phyloP scores from a whole-genome alignment of 2,113 vertebrate genomes.

The Mola mola region DNA sequence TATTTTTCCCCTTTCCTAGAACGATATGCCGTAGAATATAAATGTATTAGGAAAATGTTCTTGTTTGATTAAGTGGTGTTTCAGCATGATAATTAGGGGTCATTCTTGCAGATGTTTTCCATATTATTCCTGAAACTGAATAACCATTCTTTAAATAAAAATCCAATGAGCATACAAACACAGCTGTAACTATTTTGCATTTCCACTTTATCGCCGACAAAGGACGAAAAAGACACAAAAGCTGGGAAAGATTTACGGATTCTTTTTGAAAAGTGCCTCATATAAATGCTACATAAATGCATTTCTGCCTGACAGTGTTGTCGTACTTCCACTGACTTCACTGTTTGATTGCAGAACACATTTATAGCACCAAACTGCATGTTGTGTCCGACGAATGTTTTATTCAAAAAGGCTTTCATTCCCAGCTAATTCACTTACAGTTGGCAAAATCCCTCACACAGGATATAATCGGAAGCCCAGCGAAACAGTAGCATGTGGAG shows the following conservation, averaged over 20 bases:
- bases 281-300: background rate
- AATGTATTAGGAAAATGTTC: constrained; percentile 6
- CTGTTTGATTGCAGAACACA: constrained; percentile 29
- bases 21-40: background rate
- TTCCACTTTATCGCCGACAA: constrained; percentile 18
- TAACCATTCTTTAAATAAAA: constrained; percentile 38
- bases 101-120: constrained; percentile 35
- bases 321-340: constrained; percentile 3
- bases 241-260: background rate
- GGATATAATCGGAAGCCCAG: constrained; percentile 48
- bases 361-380: constrained; percentile 64
- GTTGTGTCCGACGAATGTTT: constrained; percentile 57
- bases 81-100: constrained; percentile 41
- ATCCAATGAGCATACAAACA: constrained; percentile 31
- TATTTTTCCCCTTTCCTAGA: background rate
- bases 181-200: constrained; percentile 46
- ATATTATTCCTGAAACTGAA: constrained; percentile 26
- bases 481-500: constrained; percentile 75
- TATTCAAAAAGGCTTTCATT: constrained; percentile 70
- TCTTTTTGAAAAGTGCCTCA: constrained; percentile 11
- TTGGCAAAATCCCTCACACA: constrained; percentile 57
- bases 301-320: constrained; percentile 8
- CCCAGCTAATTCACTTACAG: constrained; percentile 78
- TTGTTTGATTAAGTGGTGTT: constrained; percentile 20
- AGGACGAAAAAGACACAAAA: constrained; percentile 12